A percentile compares a stretch with the other conserved stretches of the same genome.
Conservation (phyloP, 1,140 invertebrate species). For the Drosophila ficusphila region DNA sequence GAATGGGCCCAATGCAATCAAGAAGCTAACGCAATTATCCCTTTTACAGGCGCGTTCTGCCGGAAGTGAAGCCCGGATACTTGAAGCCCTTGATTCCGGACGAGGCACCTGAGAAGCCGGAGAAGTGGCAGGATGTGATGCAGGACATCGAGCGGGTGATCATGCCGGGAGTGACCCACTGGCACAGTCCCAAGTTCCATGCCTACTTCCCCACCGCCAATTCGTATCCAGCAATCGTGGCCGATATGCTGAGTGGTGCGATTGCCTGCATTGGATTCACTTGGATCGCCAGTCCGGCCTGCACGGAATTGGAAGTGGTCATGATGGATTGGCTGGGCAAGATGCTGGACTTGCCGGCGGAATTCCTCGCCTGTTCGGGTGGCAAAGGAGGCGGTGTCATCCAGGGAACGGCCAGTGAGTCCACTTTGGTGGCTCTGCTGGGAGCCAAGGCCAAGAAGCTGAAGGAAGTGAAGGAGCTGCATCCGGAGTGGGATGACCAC, state of each 20-base stretch:
- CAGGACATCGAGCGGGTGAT: slow-evolving; percentile 96
- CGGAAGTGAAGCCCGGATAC: slow-evolving; percentile 93
- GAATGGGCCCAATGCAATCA: slow-evolving; percentile 35
- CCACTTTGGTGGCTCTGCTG: slow-evolving; percentile 93
- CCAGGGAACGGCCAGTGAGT: slow-evolving; percentile 95
- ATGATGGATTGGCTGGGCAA: slow-evolving; percentile 99
- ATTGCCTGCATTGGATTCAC: slow-evolving; percentile 96
- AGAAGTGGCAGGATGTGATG: slow-evolving; percentile 96
- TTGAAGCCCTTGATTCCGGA: slow-evolving; percentile 93
- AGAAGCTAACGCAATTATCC: slow-evolving; percentile 44
- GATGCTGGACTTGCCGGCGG: slow-evolving; percentile 95
- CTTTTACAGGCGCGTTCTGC: slow-evolving; percentile 90
- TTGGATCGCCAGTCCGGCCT: slow-evolving; percentile 97
- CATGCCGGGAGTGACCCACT: slow-evolving; percentile 98
- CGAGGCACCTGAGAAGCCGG: slow-evolving; percentile 91
- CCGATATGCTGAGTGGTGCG: slow-evolving; percentile 96
- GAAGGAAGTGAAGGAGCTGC: slow-evolving; percentile 88
- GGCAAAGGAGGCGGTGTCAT: slow-evolving; percentile 97
- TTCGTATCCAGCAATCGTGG: slow-evolving; percentile 93
- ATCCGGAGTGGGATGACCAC: slow-evolving; percentile 92
- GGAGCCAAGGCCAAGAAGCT: slow-evolving; percentile 94
- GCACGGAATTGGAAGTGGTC: slow-evolving; percentile 98
- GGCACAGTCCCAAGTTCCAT: slow-evolving; percentile 98
- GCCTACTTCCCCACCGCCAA: slow-evolving; percentile 99
- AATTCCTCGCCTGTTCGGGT: slow-evolving; percentile 92